A percentile compares a stretch with the other conserved stretches of the same genome.
phyloP scores from a whole-genome alignment of 2,888 invertebrate species.

The Oscheius sp. region DNA sequence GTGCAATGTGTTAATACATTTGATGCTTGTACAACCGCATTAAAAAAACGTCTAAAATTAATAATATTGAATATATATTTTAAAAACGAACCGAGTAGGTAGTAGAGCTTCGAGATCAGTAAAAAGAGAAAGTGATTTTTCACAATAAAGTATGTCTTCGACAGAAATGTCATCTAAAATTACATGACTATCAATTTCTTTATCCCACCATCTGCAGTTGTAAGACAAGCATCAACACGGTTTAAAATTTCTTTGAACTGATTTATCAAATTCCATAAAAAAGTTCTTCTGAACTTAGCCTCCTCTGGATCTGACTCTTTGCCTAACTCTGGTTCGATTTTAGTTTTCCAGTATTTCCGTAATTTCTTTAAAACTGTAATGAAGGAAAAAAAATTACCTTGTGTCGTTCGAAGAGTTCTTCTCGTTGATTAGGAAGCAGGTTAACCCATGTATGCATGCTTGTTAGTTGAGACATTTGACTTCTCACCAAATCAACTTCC shows the following conservation, averaged over 20 bases:
- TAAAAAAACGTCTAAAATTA: conserved; percentile 82
- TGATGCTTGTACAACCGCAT: conserved; percentile 91
- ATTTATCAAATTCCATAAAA: conserved; percentile 84
- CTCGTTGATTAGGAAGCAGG: conserved; percentile 81
- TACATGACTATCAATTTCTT: not conserved
- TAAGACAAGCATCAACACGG: conserved; percentile 72
- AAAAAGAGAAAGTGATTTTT: conserved; percentile 91
- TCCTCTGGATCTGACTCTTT: conserved; percentile 29
- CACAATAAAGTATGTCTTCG: conserved; percentile 79
- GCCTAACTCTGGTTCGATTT: conserved; percentile 32
- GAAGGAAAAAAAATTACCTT: not conserved
- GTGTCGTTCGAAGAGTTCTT: conserved; percentile 79
- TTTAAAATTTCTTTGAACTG: conserved; percentile 86
- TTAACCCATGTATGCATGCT: conserved; percentile 91
- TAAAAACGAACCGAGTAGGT: conserved; percentile 86
- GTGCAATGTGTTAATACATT: conserved; percentile 90
- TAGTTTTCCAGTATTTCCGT: conserved; percentile 27
- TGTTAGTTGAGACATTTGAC: conserved; percentile 88
- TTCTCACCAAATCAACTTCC: conserved; percentile 91
- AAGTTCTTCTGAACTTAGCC: conserved; percentile 75
- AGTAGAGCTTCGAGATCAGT: conserved; percentile 94
- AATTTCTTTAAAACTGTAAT: conserved; percentile 14
- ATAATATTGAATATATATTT: not conserved
- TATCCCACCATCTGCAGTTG: not conserved
- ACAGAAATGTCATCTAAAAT: conserved; percentile 66